Evolutionary conservation across 2,113 vertebrate genomes (phyloP).

Genomic region (Pandion haliaetus): DNA sequence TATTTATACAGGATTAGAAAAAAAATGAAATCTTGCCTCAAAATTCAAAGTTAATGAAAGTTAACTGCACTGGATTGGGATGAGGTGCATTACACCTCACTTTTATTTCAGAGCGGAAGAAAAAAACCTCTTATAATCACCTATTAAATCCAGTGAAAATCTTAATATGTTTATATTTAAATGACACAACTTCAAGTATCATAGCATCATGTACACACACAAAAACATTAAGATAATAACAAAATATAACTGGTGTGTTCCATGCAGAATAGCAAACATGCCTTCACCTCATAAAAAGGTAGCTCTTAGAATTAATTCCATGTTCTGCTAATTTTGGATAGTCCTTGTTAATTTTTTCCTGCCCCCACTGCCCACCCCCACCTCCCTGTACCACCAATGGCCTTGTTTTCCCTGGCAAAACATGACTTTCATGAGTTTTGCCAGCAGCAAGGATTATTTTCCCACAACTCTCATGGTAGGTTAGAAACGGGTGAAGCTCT

Average conservation of each 20-base stretch:
- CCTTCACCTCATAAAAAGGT: not conserved
- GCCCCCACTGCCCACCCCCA: rapidly evolving
- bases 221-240: not conserved
- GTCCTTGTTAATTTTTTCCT: not conserved
- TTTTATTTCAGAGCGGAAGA: not conserved
- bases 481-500: not conserved
- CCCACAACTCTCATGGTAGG: not conserved
- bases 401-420: not conserved
- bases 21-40: not conserved
- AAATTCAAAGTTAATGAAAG: not conserved
- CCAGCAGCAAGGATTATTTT: slow-evolving; percentile 10
- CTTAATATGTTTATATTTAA: not conserved
- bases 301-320: not conserved
- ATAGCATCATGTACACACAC: not conserved
- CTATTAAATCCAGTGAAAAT: not conserved
- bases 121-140: not conserved
- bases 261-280: rapidly evolving
- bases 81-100: not conserved
- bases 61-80: not conserved
- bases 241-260: not conserved
- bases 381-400: not conserved
- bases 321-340: not conserved
- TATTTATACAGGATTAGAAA: not conserved
- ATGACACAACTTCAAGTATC: not conserved
- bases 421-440: not conserved